Evolutionary conservation across 2,113 vertebrate species (phyloP).

Genomic region (Tupaia tana): DNA sequence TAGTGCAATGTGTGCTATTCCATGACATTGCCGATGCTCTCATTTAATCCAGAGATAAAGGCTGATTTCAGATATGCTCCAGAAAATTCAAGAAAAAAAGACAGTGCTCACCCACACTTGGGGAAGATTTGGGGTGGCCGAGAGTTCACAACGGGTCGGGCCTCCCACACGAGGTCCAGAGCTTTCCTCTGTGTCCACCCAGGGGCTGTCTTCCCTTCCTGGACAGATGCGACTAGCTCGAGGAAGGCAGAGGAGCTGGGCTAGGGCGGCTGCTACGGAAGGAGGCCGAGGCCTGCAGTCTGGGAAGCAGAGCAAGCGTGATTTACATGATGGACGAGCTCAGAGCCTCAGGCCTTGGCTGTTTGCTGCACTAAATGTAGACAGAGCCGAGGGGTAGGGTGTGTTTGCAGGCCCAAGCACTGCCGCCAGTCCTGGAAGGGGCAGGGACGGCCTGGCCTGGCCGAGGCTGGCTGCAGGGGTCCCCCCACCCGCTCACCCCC

Average conservation of each 20-base stretch:
- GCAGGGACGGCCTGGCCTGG: not conserved
- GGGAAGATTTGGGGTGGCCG: not conserved
- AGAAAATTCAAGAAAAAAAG: not conserved
- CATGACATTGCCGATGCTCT: rapidly evolving
- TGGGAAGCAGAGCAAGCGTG: not conserved
- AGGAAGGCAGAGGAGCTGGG: not conserved
- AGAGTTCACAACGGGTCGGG: not conserved
- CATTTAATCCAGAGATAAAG: not conserved
- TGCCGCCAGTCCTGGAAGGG: not conserved
- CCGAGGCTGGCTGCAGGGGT: rapidly evolving
- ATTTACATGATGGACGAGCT: not conserved
- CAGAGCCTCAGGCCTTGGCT: not conserved
- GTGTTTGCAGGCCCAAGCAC: not conserved
- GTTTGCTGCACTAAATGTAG: not conserved
- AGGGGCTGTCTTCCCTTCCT: not conserved
- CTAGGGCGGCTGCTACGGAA: not conserved
- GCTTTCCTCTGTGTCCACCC: not conserved
- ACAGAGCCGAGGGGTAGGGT: not conserved
- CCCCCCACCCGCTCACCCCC: not conserved
- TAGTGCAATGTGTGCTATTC: rapidly evolving
- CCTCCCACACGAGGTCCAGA: not conserved
- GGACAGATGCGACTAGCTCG: no score
- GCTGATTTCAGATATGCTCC: not conserved
- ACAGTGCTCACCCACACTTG: not conserved
- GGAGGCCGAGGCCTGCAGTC: not conserved